These are phyloP conservation scores for Silurus glanis DNA, from an alignment of 2,113 vertebrate genomes.

Conservation along the genomic window DNA sequence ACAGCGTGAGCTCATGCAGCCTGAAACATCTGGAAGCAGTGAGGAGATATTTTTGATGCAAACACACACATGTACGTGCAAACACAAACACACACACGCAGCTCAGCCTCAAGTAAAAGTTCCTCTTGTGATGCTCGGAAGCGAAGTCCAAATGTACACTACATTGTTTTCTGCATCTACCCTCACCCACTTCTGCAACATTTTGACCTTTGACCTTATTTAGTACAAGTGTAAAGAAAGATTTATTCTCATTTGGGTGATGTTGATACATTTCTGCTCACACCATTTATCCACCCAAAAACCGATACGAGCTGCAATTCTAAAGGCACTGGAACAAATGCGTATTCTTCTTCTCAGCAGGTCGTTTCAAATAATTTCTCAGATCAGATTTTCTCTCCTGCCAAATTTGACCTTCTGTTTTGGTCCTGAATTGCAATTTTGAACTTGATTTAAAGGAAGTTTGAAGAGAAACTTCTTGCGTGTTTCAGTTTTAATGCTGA, in stretches of 20 bases:
- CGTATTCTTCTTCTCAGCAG: background rate
- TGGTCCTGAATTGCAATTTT: background rate
- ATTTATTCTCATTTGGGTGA: background rate
- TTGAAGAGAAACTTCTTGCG: slow-evolving; percentile 4
- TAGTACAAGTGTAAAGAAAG: too few relatives aligned
- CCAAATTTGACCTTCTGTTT: background rate
- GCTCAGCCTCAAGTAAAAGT: background rate
- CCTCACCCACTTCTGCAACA: background rate
- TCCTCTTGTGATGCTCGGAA: background rate
- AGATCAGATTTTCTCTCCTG: background rate
- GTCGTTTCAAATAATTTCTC: background rate
- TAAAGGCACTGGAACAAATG: background rate
- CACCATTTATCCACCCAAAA: background rate
- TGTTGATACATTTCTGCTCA: background rate
- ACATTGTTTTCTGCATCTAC: background rate
- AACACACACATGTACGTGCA: background rate
- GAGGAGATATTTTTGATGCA: background rate
- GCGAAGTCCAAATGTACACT: background rate
- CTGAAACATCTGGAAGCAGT: slow-evolving; percentile 35
- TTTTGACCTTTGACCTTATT: background rate
- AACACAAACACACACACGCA: background rate
- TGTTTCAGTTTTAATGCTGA: background rate
- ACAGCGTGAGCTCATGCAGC: background rate
- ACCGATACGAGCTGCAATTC: background rate
- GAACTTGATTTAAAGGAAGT: background rate